Evolutionary conservation across 2,113 vertebrate species (phyloP).

Genomic region (Seriola quinqueradiata): DNA sequence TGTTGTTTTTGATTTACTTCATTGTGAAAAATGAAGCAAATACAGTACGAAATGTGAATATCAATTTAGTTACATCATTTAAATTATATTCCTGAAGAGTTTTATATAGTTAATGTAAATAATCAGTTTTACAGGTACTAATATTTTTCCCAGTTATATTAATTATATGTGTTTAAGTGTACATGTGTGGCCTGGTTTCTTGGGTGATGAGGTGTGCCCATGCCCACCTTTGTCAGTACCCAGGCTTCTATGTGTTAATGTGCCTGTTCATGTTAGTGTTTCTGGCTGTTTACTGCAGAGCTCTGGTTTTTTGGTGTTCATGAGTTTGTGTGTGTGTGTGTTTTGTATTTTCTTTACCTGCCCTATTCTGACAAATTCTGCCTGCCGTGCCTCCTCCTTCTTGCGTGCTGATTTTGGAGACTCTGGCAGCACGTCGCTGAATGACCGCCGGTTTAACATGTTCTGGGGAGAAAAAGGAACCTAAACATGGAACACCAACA

Average conservation of each 20-base stretch:
- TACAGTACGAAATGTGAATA: too few species aligned
- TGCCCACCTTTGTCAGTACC: not conserved
- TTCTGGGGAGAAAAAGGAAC: conserved; percentile 92
- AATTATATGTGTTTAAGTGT: not conserved
- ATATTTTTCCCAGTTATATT: too few species aligned
- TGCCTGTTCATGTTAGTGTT: not conserved
- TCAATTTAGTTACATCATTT: too few species aligned
- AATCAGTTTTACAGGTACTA: too few species aligned
- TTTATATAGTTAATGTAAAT: too few species aligned
- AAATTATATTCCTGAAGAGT: too few species aligned
- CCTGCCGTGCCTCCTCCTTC: conserved; percentile 98
- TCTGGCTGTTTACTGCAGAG: conserved; percentile 9
- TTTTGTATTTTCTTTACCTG: conserved; percentile 85
- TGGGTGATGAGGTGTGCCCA: not conserved
- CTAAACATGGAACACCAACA: conserved; percentile 72
- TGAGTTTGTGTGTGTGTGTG: not conserved
- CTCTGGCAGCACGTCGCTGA: conserved; percentile 97
- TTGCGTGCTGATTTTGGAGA: conserved; percentile 97
- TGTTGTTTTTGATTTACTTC: too few species aligned
- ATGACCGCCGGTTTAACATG: conserved; percentile 97
- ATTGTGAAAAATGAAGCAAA: too few species aligned
- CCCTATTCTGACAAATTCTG: conserved; percentile 96
- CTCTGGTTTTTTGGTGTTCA: not conserved
- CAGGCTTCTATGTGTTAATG: not conserved
- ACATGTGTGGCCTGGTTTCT: not conserved